phyloP scores from a whole-genome alignment of 2,113 vertebrate species.

The human region DNA sequence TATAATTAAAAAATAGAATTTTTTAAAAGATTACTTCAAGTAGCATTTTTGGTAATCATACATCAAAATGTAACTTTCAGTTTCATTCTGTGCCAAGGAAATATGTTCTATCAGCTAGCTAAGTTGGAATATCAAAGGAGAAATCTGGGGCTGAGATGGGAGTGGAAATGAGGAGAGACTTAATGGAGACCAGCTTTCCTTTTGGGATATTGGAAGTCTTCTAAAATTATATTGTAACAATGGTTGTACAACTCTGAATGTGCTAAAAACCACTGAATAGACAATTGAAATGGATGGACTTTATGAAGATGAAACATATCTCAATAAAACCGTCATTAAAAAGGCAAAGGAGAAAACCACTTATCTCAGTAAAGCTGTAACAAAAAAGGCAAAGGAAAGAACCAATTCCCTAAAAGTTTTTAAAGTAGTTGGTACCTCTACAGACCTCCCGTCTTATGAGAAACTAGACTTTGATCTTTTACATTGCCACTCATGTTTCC shows the following conservation, averaged over 20 bases:
- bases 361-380: background rate
- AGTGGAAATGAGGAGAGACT: background rate
- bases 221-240: background rate
- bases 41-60: background rate
- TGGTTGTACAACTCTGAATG: background rate
- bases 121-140: background rate
- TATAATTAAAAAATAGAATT: conserved; percentile 8
- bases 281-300: background rate
- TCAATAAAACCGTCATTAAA: background rate
- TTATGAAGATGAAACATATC: background rate
- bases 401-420: background rate
- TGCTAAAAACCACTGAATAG: background rate
- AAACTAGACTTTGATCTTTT: background rate
- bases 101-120: background rate
- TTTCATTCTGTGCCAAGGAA: background rate
- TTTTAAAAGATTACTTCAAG: background rate
- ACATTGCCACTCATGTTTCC: background rate
- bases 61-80: background rate
- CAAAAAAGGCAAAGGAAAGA: background rate
- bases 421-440: background rate
- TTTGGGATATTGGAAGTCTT: background rate
- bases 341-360: background rate
- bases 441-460: background rate
- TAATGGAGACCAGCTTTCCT: background rate
- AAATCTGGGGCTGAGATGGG: background rate